Conservation (phyloP, 2,113 vertebrate genomes). For the Sinocyclocheilus grahami region DNA sequence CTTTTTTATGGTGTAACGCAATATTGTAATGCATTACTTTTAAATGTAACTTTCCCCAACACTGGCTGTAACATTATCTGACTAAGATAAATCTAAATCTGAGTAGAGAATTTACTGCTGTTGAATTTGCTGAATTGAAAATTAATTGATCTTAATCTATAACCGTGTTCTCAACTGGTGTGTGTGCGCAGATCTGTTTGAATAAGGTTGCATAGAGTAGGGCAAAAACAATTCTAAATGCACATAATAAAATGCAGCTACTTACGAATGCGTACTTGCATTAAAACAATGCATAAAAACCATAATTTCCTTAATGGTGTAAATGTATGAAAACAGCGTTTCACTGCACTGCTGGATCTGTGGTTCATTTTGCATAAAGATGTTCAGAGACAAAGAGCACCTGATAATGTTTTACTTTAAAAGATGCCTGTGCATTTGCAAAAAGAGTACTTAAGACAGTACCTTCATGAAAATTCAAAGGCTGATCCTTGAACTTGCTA, state of each 20-base stretch:
- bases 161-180: neutral
- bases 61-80: neutral
- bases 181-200: neutral
- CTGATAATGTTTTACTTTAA: neutral
- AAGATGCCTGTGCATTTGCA: neutral
- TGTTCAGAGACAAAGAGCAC: neutral
- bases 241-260: too few species aligned
- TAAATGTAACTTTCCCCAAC: too few species aligned
- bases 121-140: neutral
- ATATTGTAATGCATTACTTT: too few species aligned
- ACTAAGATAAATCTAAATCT: neutral
- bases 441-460: neutral
- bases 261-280: neutral
- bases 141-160: neutral
- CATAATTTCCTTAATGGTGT: neutral
- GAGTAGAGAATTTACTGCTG: neutral
- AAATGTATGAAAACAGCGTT: neutral
- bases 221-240: too few species aligned
- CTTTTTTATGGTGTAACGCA: too few species aligned
- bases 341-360: neutral
- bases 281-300: too few species aligned
- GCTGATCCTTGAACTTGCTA: neutral
- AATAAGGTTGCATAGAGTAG: neutral
- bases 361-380: neutral
- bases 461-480: neutral